Base-by-base conservation (phyloP, 2,888 invertebrate genomes). In the Drosophila austrosaltans region DNA sequence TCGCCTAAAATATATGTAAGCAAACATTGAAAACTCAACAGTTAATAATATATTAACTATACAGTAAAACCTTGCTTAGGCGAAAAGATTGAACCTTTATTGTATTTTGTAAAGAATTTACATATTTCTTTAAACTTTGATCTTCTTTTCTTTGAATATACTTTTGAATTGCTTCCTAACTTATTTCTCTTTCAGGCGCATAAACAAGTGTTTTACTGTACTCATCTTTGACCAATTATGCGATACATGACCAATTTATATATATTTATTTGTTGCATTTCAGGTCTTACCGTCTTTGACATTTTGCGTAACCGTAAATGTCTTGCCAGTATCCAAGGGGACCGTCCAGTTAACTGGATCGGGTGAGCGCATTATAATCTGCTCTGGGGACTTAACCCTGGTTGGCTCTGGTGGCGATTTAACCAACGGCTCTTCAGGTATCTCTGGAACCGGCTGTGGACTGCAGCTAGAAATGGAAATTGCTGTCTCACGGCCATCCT, bases 331-430 rank as follows among this genome's bases (percentile, higher is more conserved):
- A 93, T 98, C 98, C 90, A 98, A 94, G 64, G 98, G 97, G 72
- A 98, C 97, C 61, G 97, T 98, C 98, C 98, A 98, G 93, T 97
- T 97, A 88, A 98, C 98, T 62, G 98, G 98, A 93, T 98, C 98
- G 12, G 98, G 98, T 22, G 97, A 97, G 81, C 97, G 94, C 96
- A 97, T 97, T 91, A 97, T 95, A 93, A 97, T 96, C 92, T 97
- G 97, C 91, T 98, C 98, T 1, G 98, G 98, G 10, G 97, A 97
- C 93, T 98, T 98, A 73, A 98, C 97, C 89, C 98, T 94, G 56
- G 98, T 98, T 54, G 98, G 97, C 91, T 98, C 98, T 57, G 98
- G 97, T 0, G 98, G 98, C 22, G 97, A 97, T 92, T 98, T 98
- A 32, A 98, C 96, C 81, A 97, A 95, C 53, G 95, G 96, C 88